Percentiles rank a stretch among this genome's conserved stretches.
phyloP scores from a whole-genome alignment of 2,888 invertebrate genomes.

The Teleogryllus oceanicus region DNA sequence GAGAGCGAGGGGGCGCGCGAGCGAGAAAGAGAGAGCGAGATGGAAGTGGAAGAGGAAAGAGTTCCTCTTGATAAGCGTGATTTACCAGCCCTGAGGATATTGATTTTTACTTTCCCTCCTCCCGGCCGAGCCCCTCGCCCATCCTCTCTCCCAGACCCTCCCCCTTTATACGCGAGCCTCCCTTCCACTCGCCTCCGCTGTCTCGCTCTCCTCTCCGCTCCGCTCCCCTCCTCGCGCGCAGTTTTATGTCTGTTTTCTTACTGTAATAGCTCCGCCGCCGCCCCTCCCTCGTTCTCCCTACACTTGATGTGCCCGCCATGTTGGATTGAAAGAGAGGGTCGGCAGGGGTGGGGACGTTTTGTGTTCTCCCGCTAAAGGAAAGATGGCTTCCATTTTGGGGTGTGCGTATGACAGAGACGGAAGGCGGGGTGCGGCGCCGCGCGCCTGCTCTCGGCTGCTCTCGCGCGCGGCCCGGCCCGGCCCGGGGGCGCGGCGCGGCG shows the following conservation, averaged over 20 bases:
- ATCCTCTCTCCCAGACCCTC: conserved; percentile 48
- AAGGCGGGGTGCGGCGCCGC: conserved; percentile 29
- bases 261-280: conserved; percentile 49
- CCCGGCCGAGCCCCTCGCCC: conserved; percentile 43
- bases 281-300: not conserved
- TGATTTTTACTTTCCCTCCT: conserved; percentile 46
- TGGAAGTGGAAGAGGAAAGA: conserved; percentile 45
- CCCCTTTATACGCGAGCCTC: conserved; percentile 40
- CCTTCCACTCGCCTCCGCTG: conserved; percentile 39
- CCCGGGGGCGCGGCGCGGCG: not conserved
- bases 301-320: conserved; percentile 43
- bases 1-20: not conserved
- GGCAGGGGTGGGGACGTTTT: conserved; percentile 28
- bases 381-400: conserved; percentile 37
- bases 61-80: conserved; percentile 61
- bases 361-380: conserved; percentile 38
- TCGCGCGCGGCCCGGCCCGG: too few relatives aligned
- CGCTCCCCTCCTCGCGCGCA: conserved; percentile 51
- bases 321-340: conserved; percentile 48
- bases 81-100: conserved; percentile 71
- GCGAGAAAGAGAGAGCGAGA: conserved; percentile 37
- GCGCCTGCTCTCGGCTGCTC: conserved; percentile 21
- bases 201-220: conserved; percentile 45
- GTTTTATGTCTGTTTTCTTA: conserved; percentile 57
- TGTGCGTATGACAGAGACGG: conserved; percentile 30